Conservation (phyloP, 2,888 invertebrate genomes). For the Baronia brevicornis region DNA sequence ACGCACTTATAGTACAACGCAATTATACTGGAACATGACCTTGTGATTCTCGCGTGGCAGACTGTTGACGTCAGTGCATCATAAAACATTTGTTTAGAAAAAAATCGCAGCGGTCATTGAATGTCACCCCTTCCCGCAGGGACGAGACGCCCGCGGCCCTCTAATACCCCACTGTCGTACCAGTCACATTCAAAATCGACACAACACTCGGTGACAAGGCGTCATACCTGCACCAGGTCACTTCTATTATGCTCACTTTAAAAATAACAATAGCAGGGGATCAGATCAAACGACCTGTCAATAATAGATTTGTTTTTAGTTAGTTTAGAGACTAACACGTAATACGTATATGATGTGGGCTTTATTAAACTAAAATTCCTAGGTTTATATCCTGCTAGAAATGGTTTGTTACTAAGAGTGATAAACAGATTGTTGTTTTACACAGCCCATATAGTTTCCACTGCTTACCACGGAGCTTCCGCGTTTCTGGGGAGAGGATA, state of each 20-base stretch:
- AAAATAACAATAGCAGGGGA: constrained; percentile 8
- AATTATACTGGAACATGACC: constrained; percentile 38
- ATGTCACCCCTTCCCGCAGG: constrained; percentile 66
- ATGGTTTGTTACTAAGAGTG: too few relatives aligned
- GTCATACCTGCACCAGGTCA: constrained; percentile 27
- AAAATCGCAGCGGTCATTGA: constrained; percentile 54
- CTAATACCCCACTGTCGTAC: constrained; percentile 19
- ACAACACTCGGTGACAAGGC: constrained; percentile 47
- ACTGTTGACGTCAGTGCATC: constrained; percentile 53
- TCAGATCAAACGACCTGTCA: not conserved
- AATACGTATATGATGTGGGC: too few relatives aligned
- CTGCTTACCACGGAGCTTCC: too few relatives aligned
- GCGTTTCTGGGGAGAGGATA: too few relatives aligned
- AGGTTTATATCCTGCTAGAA: too few relatives aligned
- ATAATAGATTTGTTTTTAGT: too few relatives aligned
- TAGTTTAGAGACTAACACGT: not conserved
- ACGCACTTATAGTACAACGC: constrained; percentile 11
- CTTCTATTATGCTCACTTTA: constrained; percentile 5
- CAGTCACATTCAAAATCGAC: constrained; percentile 53
- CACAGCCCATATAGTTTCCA: too few relatives aligned
- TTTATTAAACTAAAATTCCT: too few relatives aligned
- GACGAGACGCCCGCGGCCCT: constrained; percentile 38
- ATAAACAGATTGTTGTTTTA: too few relatives aligned
- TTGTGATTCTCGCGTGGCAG: constrained; percentile 31
- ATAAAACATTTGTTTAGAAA: constrained; percentile 54